A percentile compares a stretch with the other conserved stretches of the same genome.
These are phyloP conservation scores for Heteromurus nitidus DNA, from an alignment of 2,888 invertebrate genomes.

Conservation along the genomic window DNA sequence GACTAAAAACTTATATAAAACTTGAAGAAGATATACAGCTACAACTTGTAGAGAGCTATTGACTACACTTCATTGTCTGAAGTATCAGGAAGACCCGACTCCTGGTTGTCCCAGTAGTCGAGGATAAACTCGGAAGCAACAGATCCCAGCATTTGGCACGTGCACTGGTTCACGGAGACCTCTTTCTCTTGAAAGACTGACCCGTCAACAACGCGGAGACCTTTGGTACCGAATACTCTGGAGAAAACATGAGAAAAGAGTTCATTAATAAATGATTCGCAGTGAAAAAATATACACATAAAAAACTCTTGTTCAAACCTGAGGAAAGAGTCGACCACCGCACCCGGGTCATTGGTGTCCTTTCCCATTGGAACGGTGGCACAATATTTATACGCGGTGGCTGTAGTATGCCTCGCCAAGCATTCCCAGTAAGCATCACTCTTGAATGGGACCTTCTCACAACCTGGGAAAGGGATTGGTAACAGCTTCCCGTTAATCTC, in stretches of 20 bases:
- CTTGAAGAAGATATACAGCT: neutral
- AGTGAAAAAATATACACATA: too few species aligned
- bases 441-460: conserved; percentile 60
- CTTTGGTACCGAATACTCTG: conserved; percentile 68
- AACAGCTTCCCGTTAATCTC: conserved; percentile 67
- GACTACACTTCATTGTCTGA: conserved; percentile 8
- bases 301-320: conserved; percentile 43
- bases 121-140: conserved; percentile 66
- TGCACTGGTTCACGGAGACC: conserved; percentile 68
- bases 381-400: conserved; percentile 67
- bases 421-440: conserved; percentile 64
- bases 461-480: conserved; percentile 67
- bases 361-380: conserved; percentile 66
- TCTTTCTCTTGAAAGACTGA: conserved; percentile 69
- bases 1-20: neutral
- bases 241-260: conserved; percentile 13
- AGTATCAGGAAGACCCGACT: conserved; percentile 22
- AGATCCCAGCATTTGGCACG: conserved; percentile 68
- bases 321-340: conserved; percentile 67
- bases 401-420: conserved; percentile 63
- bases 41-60: neutral
- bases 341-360: conserved; percentile 63
- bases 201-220: conserved; percentile 68
- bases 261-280: too few species aligned
- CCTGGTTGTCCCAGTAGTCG: conserved; percentile 66